Conservation (phyloP, 2,113 vertebrate species). For the Brachyhypopomus gauderio region DNA sequence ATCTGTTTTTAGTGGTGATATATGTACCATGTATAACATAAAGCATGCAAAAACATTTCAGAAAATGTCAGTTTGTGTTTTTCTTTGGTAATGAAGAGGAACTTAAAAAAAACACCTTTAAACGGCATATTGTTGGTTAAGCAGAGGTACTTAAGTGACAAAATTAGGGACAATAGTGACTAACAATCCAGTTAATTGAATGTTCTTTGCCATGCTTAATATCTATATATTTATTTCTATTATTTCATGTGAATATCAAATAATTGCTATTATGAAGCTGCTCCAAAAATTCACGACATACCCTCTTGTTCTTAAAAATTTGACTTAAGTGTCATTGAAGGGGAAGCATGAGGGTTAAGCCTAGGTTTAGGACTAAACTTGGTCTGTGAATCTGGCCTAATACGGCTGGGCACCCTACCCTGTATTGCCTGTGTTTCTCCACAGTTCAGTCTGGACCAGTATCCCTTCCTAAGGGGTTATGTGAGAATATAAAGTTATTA, state of each 20-base stretch:
- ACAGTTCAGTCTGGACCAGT: background rate
- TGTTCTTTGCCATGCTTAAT: too few relatives aligned
- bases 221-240: background rate
- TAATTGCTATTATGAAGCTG: background rate
- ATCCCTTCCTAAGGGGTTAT: background rate
- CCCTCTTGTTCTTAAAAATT: too few relatives aligned
- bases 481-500: too few relatives aligned
- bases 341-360: too few relatives aligned
- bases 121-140: background rate
- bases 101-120: background rate
- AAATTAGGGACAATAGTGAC: background rate
- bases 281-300: background rate
- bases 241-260: background rate
- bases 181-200: too few relatives aligned
- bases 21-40: conserved; percentile 47
- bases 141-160: conserved; percentile 16
- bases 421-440: background rate
- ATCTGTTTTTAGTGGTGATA: conserved; percentile 45
- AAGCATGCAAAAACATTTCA: conserved; percentile 61
- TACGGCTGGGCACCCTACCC: background rate
- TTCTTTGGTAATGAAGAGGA: background rate
- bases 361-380: too few relatives aligned
- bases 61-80: background rate
- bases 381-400: background rate
- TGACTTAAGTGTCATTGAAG: too few relatives aligned